Conservation (phyloP, 2,888 invertebrate species). For the Papilio gigon region DNA sequence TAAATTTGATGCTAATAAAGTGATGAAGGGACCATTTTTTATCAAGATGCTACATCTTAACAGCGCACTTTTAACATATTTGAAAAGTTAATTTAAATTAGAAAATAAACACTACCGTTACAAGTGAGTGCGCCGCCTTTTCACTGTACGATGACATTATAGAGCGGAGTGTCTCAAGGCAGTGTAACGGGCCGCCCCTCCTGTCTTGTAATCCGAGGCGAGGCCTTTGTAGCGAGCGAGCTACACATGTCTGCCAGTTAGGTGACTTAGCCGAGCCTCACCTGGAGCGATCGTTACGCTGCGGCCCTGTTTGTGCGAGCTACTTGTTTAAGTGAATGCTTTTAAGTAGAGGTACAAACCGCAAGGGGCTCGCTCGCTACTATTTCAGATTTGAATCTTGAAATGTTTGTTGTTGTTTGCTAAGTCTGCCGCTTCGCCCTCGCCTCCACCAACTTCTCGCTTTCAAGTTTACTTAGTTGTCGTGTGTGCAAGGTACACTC, state of each 20-base stretch:
- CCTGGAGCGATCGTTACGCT: conserved; percentile 65
- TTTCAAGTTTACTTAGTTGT: conserved; percentile 37
- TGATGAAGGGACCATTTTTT: no score
- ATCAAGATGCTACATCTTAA: not conserved
- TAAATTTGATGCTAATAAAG: not conserved
- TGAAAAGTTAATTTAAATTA: not conserved
- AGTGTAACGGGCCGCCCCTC: conserved; percentile 70
- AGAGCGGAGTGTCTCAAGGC: conserved; percentile 63
- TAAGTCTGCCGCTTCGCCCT: conserved; percentile 17
- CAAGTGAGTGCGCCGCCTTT: conserved; percentile 48
- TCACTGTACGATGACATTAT: conserved; percentile 53
- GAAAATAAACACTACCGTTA: conserved; percentile 44
- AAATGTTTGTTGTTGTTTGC: conserved; percentile 49
- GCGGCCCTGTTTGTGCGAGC: conserved; percentile 68
- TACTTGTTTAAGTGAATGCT: conserved; percentile 70
- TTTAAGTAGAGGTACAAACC: conserved; percentile 65
- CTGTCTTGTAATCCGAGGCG: conserved; percentile 73
- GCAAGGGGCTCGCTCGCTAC: conserved; percentile 50
- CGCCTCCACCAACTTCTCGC: conserved; percentile 44
- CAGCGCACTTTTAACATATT: not conserved
- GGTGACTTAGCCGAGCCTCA: conserved; percentile 49
- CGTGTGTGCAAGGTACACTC: conserved; percentile 1
- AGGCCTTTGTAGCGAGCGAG: conserved; percentile 65
- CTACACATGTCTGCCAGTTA: conserved; percentile 47
- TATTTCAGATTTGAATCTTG: conserved; percentile 55